Conservation (phyloP, 2,113 vertebrate genomes). For the Myanophis thanlyinensis region DNA sequence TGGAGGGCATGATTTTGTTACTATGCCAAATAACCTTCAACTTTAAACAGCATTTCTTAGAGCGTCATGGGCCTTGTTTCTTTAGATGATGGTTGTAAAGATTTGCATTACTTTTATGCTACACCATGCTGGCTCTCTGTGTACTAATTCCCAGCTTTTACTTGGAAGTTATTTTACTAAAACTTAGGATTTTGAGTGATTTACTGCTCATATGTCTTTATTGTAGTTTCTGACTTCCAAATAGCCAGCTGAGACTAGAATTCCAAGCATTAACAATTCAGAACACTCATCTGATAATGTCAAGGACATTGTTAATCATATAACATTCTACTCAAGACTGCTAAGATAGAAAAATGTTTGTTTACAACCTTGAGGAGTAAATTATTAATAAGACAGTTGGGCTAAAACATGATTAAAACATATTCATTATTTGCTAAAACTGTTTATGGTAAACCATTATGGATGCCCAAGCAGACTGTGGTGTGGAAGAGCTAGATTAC, state of each 20-base stretch:
- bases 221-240: background rate
- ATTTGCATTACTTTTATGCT: background rate
- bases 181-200: background rate
- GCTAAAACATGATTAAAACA: background rate
- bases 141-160: background rate
- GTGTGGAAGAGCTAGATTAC: background rate
- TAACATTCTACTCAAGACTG: background rate
- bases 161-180: background rate
- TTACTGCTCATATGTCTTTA: background rate
- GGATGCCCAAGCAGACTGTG: background rate
- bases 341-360: slow-evolving; percentile 5
- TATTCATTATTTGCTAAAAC: background rate
- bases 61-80: background rate
- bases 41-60: background rate
- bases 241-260: background rate
- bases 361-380: background rate
- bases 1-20: background rate
- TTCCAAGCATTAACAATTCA: background rate
- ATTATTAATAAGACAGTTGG: background rate
- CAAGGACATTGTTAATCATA: background rate
- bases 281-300: background rate
- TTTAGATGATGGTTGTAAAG: background rate
- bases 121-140: background rate
- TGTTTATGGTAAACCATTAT: background rate
- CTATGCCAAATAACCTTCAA: background rate